phyloP scores from a whole-genome alignment of 2,888 invertebrate genomes.

The Thysanoteuthis rhombus region DNA sequence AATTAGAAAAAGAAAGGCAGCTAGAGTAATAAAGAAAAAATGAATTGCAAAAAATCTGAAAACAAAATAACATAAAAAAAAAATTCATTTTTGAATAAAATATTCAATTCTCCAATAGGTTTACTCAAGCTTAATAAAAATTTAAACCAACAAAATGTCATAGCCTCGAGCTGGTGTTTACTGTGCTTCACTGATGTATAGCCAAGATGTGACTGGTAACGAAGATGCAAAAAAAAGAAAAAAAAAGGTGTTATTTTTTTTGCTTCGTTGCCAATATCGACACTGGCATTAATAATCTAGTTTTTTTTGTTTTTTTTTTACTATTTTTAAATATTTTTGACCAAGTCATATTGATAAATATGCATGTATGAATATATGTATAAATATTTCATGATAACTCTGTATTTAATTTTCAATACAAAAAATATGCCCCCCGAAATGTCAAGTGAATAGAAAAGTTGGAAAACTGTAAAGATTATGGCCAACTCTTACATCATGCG shows the following conservation, averaged over 20 bases:
- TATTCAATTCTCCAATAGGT: not conserved
- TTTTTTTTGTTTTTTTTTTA: not conserved
- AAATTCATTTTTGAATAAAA: not conserved
- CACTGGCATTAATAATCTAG: not conserved
- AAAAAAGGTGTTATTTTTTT: not conserved
- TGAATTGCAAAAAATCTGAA: too few relatives aligned
- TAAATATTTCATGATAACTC: not conserved
- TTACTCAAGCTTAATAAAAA: conserved; percentile 1
- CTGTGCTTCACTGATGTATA: not conserved
- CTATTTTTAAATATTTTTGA: too few relatives aligned
- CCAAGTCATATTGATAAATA: not conserved
- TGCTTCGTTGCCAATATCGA: not conserved
- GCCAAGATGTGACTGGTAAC: not conserved
- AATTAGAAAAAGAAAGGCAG: not conserved
- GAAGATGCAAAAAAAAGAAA: not conserved
- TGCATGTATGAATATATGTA: not conserved
- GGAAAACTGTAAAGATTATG: too few relatives aligned
- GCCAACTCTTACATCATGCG: not conserved
- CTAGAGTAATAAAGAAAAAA: not conserved
- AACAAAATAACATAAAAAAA: not conserved
- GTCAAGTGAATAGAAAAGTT: too few relatives aligned
- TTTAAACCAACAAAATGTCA: conserved; percentile 12
- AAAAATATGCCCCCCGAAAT: not conserved
- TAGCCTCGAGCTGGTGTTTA: not conserved
- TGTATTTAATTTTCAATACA: not conserved